Percentiles rank a stretch among this genome's conserved stretches.
Conservation (phyloP, 35 echinoderm and acorn worm genomes). For the Ophioderma brevispina region DNA sequence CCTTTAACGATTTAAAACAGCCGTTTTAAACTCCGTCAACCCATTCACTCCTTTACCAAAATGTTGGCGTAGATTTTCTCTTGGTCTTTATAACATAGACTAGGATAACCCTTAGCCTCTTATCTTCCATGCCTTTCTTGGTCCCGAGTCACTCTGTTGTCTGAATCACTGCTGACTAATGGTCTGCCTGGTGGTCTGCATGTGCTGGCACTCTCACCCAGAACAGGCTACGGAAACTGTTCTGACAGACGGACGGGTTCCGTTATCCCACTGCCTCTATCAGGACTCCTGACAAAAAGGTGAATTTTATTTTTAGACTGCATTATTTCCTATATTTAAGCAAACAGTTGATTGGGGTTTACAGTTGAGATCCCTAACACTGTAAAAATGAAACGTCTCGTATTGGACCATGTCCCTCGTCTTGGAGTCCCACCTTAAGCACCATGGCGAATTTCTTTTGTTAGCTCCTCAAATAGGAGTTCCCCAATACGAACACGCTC, state of each 20-base stretch:
- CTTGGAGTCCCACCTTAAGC: no score
- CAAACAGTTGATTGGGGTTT: no score
- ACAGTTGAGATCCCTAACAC: no score
- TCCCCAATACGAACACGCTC: no score
- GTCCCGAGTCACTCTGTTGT: not conserved
- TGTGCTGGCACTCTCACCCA: slow-evolving; percentile 96
- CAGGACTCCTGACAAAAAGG: not conserved
- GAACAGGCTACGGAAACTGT: slow-evolving; percentile 72
- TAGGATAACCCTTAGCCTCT: slow-evolving; percentile 29
- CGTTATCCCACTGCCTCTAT: not conserved
- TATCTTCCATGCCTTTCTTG: not conserved
- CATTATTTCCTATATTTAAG: no score
- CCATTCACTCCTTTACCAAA: slow-evolving; percentile 56
- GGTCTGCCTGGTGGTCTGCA: slow-evolving; percentile 37
- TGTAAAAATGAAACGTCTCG: no score
- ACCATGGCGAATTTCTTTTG: no score
- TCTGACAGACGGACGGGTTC: slow-evolving; percentile 18
- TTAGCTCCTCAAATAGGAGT: no score
- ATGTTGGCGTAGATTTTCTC: slow-evolving; percentile 86
- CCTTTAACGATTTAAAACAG: no score
- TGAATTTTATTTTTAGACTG: no score
- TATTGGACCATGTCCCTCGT: no score
- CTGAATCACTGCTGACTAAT: not conserved
- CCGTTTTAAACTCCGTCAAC: no score
- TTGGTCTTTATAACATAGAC: slow-evolving; percentile 76